These are phyloP conservation scores for Lasioglossum albipes DNA, from an alignment of 1,140 invertebrate genomes.

Conservation along the genomic window DNA sequence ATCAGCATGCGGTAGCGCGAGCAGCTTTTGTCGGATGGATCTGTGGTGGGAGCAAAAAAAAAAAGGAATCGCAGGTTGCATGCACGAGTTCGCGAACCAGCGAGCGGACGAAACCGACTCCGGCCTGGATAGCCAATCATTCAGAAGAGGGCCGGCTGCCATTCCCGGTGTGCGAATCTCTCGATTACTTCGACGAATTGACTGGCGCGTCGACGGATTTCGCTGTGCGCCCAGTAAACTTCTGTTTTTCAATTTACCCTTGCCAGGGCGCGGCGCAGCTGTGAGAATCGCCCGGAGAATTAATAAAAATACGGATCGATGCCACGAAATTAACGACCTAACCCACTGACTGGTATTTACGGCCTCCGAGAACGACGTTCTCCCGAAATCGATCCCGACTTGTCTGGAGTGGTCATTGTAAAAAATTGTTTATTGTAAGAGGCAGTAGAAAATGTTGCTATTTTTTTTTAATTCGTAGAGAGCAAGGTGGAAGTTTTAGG, in stretches of 20 bases:
- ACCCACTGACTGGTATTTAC: too few species aligned
- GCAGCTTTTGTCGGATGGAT: slow-evolving; percentile 21
- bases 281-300: not conserved
- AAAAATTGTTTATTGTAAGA: too few species aligned
- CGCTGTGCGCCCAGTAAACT: not conserved
- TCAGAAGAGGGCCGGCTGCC: not conserved
- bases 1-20: not conserved
- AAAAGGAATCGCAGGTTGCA: not conserved
- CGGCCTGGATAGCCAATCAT: slow-evolving; percentile 1
- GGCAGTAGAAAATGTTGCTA: too few species aligned
- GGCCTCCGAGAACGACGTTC: too few species aligned
- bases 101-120: not conserved
- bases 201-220: not conserved
- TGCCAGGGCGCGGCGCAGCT: too few species aligned
- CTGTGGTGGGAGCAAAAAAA: too few species aligned
- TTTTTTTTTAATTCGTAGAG: too few species aligned
- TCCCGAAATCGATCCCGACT: too few species aligned
- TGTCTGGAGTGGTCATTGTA: too few species aligned
- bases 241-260: not conserved
- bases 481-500: too few species aligned
- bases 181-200: slow-evolving; percentile 5
- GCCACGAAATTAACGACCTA: too few species aligned
- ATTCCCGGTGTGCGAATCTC: not conserved
- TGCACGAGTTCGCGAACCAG: not conserved
- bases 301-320: not conserved